phyloP scores from a whole-genome alignment of 2,888 invertebrate species.

The Amphipoea lucens region DNA sequence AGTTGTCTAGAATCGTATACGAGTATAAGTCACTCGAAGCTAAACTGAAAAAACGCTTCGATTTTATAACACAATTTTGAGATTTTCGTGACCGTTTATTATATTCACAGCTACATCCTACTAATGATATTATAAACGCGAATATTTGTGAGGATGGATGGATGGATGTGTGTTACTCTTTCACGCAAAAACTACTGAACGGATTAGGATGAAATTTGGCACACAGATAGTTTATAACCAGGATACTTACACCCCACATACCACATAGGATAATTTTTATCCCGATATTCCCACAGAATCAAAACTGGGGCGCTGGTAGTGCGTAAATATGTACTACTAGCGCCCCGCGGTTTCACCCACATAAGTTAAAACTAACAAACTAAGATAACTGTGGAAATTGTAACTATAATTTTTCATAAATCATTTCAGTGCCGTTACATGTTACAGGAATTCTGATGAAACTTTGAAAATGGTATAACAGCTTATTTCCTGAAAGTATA shows the following conservation, averaged over 20 bases:
- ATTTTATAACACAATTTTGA: neutral
- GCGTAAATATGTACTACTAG: no score
- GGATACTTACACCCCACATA: no score
- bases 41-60: neutral
- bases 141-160: neutral
- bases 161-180: neutral
- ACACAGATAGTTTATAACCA: neutral
- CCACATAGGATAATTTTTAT: neutral
- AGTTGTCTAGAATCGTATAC: no score
- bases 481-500: constrained; percentile 57
- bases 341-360: no score
- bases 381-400: constrained; percentile 14
- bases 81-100: no score
- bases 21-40: no score
- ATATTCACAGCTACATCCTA: neutral
- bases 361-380: no score
- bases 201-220: neutral
- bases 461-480: constrained; percentile 38
- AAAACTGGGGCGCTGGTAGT: neutral
- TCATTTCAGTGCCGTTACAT: constrained; percentile 50
- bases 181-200: neutral
- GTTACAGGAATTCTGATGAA: constrained; percentile 57
- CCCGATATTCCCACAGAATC: neutral
- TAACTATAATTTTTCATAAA: constrained; percentile 36
- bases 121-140: neutral